Conservation (phyloP, 2,113 vertebrate genomes). For the Chamaetylas fuelleborni region DNA sequence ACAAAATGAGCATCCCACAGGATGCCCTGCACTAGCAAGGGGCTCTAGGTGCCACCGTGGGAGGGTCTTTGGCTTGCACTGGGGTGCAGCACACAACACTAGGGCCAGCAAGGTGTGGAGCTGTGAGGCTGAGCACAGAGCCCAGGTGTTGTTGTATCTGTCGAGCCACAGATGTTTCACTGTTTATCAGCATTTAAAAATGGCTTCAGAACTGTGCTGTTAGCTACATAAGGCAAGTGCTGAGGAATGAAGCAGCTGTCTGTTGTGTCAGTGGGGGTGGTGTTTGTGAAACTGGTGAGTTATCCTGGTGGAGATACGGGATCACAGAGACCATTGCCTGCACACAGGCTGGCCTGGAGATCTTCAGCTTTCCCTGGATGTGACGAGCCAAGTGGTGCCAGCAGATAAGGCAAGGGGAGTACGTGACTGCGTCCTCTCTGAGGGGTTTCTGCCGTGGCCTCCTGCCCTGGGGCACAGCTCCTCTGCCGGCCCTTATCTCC, state of each 20-base stretch:
- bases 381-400: not conserved
- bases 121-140: not conserved
- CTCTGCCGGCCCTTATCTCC: not conserved
- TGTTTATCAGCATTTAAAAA: not conserved
- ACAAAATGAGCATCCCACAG: not conserved
- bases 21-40: not conserved
- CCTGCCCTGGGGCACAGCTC: not conserved
- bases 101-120: fast-evolving
- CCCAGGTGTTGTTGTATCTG: fast-evolving
- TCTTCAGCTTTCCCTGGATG: not conserved
- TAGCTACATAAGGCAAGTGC: not conserved
- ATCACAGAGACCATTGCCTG: not conserved
- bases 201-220: not conserved
- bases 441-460: not conserved
- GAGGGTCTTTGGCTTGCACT: not conserved
- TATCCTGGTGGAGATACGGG: not conserved
- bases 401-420: not conserved
- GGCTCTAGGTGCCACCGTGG: fast-evolving
- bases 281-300: not conserved
- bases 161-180: not conserved
- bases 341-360: not conserved
- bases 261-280: not conserved
- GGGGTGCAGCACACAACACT: not conserved
- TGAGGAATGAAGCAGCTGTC: not conserved
- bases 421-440: fast-evolving